Conservation (phyloP, 2,797 vertebrate genomes). For the Phoxinus dragarum region DNA sequence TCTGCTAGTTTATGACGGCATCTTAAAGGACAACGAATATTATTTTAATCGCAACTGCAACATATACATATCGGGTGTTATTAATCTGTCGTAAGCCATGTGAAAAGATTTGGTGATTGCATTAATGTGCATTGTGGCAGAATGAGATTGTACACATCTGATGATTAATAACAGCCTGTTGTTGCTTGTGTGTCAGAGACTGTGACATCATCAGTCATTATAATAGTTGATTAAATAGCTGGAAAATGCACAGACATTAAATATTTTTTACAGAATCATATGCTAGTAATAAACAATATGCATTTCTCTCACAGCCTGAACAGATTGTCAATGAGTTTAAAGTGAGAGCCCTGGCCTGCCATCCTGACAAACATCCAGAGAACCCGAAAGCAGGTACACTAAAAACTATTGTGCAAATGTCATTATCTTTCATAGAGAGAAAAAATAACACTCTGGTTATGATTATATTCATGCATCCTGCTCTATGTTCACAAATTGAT, state of each 20-base stretch:
- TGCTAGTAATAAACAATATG: not conserved
- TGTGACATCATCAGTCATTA: not conserved
- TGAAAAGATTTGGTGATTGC: not conserved
- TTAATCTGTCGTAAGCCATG: not conserved
- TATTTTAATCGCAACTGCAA: not conserved
- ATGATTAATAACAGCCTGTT: slow-evolving; percentile 2
- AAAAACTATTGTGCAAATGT: not conserved
- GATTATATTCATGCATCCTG: too few species aligned
- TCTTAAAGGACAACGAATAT: not conserved
- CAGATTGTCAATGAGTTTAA: slow-evolving; percentile 95
- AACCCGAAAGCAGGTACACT: slow-evolving; percentile 87
- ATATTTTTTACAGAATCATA: not conserved
- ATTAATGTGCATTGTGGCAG: not conserved
- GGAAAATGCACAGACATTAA: too few species aligned
- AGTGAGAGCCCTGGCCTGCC: slow-evolving; percentile 88
- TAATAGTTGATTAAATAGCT: not conserved
- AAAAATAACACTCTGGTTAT: not conserved
- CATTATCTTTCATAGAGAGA: not conserved
- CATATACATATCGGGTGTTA: not conserved
- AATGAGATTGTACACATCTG: not conserved
- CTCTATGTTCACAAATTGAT: too few species aligned
- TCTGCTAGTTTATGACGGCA: not conserved
- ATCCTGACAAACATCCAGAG: slow-evolving; percentile 93
- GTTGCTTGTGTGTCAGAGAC: not conserved
- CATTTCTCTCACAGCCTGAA: slow-evolving; percentile 81